Conservation (phyloP, 2,113 vertebrate genomes). For the Petrocephalus zakoni region DNA sequence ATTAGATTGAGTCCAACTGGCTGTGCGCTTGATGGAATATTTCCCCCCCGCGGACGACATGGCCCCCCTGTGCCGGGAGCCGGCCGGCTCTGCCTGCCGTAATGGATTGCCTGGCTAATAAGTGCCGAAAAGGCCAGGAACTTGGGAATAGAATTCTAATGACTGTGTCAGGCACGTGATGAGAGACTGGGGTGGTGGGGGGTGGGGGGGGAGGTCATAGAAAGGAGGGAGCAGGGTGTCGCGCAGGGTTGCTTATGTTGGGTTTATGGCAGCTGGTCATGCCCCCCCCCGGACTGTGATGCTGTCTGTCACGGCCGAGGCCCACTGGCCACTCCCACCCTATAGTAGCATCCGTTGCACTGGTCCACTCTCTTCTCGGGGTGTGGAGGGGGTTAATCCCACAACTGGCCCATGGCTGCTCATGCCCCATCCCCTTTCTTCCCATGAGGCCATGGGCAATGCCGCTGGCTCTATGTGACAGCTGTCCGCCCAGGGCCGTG, state of each 20-base stretch:
- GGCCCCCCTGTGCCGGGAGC: conserved; percentile 4
- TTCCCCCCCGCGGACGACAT: conserved; percentile 11
- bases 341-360: not conserved
- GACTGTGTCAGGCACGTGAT: conserved; percentile 54
- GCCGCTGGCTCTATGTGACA: conserved; percentile 17
- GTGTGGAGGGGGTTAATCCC: not conserved
- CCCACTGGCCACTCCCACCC: not conserved
- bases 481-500: conserved; percentile 29
- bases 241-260: not conserved
- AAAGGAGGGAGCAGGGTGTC: not conserved
- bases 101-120: conserved; percentile 68
- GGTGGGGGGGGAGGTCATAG: not conserved
- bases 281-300: not conserved
- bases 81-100: conserved; percentile 37
- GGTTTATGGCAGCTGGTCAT: not conserved
- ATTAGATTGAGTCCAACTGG: conserved; percentile 24
- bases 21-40: conserved; percentile 38
- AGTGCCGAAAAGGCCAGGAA: conserved; percentile 58
- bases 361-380: not conserved
- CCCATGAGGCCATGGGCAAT: not conserved
- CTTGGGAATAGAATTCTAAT: conserved; percentile 59
- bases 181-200: conserved; percentile 26
- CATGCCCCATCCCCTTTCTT: not conserved
- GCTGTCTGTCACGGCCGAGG: not conserved
- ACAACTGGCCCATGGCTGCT: not conserved